Evolutionary conservation across 2,113 vertebrate species (phyloP).

Genomic region (Gobius niger): DNA sequence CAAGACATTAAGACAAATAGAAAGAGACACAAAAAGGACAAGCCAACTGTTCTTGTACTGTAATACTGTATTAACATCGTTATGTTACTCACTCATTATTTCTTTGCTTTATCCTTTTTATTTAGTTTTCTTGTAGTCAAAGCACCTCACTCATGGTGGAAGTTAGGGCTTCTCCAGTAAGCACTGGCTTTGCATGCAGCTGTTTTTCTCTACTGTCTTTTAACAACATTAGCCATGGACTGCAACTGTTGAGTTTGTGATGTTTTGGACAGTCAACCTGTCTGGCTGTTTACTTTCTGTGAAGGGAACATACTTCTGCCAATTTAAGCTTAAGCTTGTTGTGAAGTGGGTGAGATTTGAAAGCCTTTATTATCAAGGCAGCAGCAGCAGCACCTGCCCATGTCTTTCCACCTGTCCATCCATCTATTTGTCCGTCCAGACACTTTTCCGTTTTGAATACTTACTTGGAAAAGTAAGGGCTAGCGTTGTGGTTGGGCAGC

Average conservation of each 20-base stretch:
- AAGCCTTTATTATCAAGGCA: constrained; percentile 37
- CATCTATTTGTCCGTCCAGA: constrained; percentile 51
- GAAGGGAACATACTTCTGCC: constrained; percentile 67
- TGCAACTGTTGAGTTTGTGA: constrained; percentile 63
- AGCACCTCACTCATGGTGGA: constrained; percentile 44
- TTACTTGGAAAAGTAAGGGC: constrained; percentile 80
- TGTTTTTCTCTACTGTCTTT: constrained; percentile 62
- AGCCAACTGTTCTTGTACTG: constrained; percentile 74
- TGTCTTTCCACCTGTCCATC: constrained; percentile 12
- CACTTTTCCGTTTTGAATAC: constrained; percentile 68
- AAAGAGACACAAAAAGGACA: constrained; percentile 56
- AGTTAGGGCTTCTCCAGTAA: constrained; percentile 39
- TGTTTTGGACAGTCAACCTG: constrained; percentile 37
- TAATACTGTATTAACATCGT: constrained; percentile 61
- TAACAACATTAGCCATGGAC: constrained; percentile 65
- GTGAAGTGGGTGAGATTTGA: constrained; percentile 46
- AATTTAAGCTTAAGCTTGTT: constrained; percentile 45
- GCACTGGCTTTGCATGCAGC: constrained; percentile 60
- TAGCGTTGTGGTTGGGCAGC: constrained; percentile 81
- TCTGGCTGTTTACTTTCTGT: constrained; percentile 58
- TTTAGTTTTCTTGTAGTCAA: constrained; percentile 33
- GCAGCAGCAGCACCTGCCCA: constrained; percentile 18
- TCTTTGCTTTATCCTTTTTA: constrained; percentile 14
- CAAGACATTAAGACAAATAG: constrained; percentile 61
- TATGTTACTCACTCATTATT: constrained; percentile 44